Evolutionary conservation across 2,888 invertebrate genomes (phyloP).

Genomic region (Leistus spinibarbis): DNA sequence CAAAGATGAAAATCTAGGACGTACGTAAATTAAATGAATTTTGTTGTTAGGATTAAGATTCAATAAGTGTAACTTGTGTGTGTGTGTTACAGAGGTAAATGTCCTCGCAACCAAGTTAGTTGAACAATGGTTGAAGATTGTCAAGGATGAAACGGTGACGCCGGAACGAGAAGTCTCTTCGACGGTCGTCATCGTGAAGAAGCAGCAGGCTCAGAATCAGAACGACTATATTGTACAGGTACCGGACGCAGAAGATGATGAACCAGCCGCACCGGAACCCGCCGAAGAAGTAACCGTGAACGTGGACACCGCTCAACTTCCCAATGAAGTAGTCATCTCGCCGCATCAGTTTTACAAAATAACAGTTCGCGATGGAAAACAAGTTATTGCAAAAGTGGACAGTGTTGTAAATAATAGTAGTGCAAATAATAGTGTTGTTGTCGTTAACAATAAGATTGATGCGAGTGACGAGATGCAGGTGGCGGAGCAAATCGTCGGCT

Average conservation of each 20-base stretch:
- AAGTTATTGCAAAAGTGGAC: conserved; percentile 67
- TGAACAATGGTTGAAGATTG: conserved; percentile 88
- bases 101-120: conserved; percentile 80
- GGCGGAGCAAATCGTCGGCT: conserved; percentile 8
- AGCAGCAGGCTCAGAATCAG: conserved; percentile 29
- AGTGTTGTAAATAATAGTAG: conserved; percentile 44
- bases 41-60: background rate
- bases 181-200: conserved; percentile 33
- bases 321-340: conserved; percentile 43
- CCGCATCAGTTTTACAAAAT: conserved; percentile 63
- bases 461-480: conserved; percentile 24
- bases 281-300: conserved; percentile 41
- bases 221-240: background rate
- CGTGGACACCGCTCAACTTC: conserved; percentile 40
- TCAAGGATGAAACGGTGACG: conserved; percentile 69
- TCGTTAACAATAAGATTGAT: conserved; percentile 50
- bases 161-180: conserved; percentile 36
- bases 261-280: conserved; percentile 33
- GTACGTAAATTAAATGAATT: conserved; percentile 61
- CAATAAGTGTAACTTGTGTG: background rate
- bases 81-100: conserved; percentile 68
- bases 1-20: conserved; percentile 79
- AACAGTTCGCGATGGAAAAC: conserved; percentile 74
- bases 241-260: conserved; percentile 19
- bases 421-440: conserved; percentile 41